Base-by-base conservation (phyloP, 2,888 invertebrate species). In the Entomobrya proxima region DNA sequence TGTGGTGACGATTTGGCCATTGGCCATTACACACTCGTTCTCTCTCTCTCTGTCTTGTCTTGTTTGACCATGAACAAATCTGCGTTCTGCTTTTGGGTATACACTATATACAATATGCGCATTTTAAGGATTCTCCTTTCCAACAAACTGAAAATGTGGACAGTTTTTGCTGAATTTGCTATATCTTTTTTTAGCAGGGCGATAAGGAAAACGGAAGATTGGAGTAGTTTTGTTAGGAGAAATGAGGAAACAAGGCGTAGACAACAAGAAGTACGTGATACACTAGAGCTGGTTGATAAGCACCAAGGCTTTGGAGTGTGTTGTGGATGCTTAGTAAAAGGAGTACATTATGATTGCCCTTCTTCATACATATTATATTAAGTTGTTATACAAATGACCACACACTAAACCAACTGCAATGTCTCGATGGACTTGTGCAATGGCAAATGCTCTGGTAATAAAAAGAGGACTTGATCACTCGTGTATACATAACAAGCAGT, bases 1-100 rank as follows among this genome's bases (percentile, higher is more conserved):
- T 84, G 77, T 78, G 72, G 84, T 77, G 84, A 84, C 84, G 72
- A 84, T 84, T 84, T 84, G 84, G 84, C 84, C 84, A 84, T 77
- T 84, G 78, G 78, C 84, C 84, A 84, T 78, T 77, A 84, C 72
- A 32, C 32, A 67, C 78, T 64, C 21, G n/a, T 9, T 9, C 40
- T 67, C 35, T 64, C 15, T 35, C 27, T 21, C 50, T 61, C 13
- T 24, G 24, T 13, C 58, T 2, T 35, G 64, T 64, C 37, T 2
- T 35, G 64, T 64, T 21, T 40, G 40, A 67, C 67, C 67, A 37
- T 40, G 37, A 64, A 37, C 40, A 24, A 15, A 21, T 24, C 2
- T 67, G 3, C 5, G n/a, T n/a, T n/a, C n/a, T n/a, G n/a, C n/a
- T n/a, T n/a, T n/a, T n/a, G n/a, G n/a, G n/a, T n/a, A n/a, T n/a